These are phyloP conservation scores for Brenthis hecate DNA, from an alignment of 2,888 invertebrate genomes.

Conservation along the genomic window DNA sequence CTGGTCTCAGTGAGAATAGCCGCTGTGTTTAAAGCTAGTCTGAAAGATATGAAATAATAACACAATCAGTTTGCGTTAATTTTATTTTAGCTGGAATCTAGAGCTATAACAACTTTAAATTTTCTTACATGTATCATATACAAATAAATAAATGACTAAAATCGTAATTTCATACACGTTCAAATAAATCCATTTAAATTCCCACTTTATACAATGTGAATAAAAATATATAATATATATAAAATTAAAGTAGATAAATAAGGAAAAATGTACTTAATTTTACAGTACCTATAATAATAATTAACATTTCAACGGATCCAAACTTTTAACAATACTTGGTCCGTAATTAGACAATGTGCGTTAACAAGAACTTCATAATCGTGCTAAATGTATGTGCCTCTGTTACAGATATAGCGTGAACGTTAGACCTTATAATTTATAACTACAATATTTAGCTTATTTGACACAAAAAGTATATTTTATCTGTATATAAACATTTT, in stretches of 20 bases:
- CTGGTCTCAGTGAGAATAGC: no score
- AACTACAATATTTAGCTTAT: no score
- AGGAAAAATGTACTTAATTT: not conserved
- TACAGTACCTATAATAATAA: not conserved
- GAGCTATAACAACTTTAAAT: constrained; percentile 9
- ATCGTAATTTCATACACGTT: no score
- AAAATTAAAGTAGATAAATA: not conserved
- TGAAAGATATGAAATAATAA: not conserved
- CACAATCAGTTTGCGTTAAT: not conserved
- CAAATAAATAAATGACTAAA: no score
- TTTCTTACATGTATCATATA: not conserved
- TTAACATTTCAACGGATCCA: constrained; percentile 5
- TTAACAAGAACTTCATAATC: constrained; percentile 11
- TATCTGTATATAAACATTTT: no score
- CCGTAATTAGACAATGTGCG: constrained; percentile 22
- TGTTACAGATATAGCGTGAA: no score
- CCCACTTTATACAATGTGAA: no score
- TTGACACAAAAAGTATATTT: no score
- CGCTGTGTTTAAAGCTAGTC: no score
- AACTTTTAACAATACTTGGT: constrained; percentile 25
- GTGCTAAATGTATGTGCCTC: not conserved
- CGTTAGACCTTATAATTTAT: no score
- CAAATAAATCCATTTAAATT: no score
- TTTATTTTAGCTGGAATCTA: constrained; percentile 20
- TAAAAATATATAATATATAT: no score